phyloP scores from a whole-genome alignment of 2,113 vertebrate species.

The Alaudala cheleensis region DNA sequence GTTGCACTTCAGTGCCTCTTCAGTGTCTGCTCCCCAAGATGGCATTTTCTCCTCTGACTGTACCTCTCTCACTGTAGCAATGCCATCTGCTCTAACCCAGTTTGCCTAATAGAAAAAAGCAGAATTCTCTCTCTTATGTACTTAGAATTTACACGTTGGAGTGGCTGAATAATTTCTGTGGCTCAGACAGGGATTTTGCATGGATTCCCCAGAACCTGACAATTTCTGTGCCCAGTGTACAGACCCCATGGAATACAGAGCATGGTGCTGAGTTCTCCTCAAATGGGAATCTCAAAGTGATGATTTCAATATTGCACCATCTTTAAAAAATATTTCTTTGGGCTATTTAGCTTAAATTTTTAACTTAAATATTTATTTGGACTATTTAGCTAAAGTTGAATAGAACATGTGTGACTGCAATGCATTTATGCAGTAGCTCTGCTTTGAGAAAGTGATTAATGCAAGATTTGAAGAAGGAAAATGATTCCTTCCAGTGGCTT shows the following conservation, averaged over 20 bases:
- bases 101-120: neutral
- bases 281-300: neutral
- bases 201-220: neutral
- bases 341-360: neutral
- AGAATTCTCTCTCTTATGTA: neutral
- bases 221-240: too few species aligned
- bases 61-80: fast-evolving
- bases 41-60: neutral
- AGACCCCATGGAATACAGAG: neutral
- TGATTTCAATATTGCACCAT: neutral
- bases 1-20: neutral
- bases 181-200: neutral
- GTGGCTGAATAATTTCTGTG: neutral
- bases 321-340: neutral
- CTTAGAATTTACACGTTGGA: neutral
- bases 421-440: neutral
- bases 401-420: fast-evolving
- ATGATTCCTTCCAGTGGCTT: neutral
- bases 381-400: neutral
- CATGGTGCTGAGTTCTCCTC: neutral
- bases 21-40: fast-evolving
- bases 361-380: neutral
- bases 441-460: neutral
- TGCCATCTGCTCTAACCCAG: neutral
- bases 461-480: neutral